Evolutionary conservation across 2,797 vertebrate species (phyloP).

Genomic region (Cryptoprocta ferox): DNA sequence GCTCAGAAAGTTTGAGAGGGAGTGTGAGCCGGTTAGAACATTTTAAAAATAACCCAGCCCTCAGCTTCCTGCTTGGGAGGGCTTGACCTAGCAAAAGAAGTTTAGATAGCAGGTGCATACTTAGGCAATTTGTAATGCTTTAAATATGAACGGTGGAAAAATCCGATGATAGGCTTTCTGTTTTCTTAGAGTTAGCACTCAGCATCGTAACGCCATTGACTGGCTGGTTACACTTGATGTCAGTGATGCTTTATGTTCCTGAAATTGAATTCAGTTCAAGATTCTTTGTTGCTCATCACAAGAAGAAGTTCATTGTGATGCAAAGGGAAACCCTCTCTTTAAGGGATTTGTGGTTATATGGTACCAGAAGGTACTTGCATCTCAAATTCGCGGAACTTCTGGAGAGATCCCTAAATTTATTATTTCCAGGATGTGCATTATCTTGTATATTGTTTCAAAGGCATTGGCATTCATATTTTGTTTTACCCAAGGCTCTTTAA

Average conservation of each 20-base stretch:
- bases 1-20: not conserved
- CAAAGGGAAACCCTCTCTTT: not conserved
- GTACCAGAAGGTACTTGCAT: not conserved
- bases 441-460: not conserved
- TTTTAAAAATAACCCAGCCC: slow-evolving; percentile 61
- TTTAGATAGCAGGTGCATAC: slow-evolving; percentile 36
- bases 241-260: not conserved
- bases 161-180: not conserved
- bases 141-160: not conserved
- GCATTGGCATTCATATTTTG: not conserved
- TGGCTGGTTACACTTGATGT: slow-evolving; percentile 13
- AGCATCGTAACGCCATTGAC: not conserved
- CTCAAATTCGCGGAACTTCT: slow-evolving; percentile 4
- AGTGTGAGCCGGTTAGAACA: not conserved
- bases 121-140: slow-evolving; percentile 18
- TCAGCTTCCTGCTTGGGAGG: slow-evolving; percentile 59
- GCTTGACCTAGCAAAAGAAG: not conserved
- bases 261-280: slow-evolving; percentile 15
- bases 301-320: not conserved
- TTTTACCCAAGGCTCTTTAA: not conserved
- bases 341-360: not conserved
- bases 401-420: not conserved
- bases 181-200: not conserved
- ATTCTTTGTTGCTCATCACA: not conserved
- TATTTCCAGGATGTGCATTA: not conserved